Percentiles rank a stretch among this genome's conserved stretches.
These are phyloP conservation scores for Rhorus exstirpatorius DNA, from an alignment of 2,888 invertebrate species.

Conservation along the genomic window DNA sequence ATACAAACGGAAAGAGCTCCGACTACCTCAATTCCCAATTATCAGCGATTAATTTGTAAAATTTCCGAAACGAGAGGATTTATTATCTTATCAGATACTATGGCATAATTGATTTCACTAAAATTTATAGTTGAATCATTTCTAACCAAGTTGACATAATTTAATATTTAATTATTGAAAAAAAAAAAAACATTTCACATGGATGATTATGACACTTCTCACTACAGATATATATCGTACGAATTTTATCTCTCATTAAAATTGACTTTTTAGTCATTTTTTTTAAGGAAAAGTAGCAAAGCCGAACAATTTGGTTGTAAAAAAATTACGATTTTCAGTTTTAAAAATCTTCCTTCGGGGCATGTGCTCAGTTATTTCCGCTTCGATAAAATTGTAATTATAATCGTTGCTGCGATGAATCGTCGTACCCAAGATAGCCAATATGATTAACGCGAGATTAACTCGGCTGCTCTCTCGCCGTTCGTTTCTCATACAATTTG, in stretches of 20 bases:
- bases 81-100: constrained; percentile 4
- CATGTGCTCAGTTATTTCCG: constrained; percentile 6
- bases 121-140: too few species aligned
- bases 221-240: too few species aligned
- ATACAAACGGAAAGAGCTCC: neutral
- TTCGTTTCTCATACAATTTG: constrained; percentile 36
- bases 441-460: constrained; percentile 69
- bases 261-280: neutral
- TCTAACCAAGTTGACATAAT: too few species aligned
- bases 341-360: neutral
- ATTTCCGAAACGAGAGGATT: constrained; percentile 17
- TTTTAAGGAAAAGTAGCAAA: neutral
- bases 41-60: constrained; percentile 8
- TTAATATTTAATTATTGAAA: too few species aligned
- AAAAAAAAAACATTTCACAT: too few species aligned
- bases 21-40: constrained; percentile 24
- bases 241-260: neutral
- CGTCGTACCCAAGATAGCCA: constrained; percentile 48
- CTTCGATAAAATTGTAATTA: constrained; percentile 68
- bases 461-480: neutral
- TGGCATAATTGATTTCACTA: too few species aligned
- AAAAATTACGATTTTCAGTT: too few species aligned
- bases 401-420: constrained; percentile 53
- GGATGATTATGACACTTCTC: too few species aligned
- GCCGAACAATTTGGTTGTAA: too few species aligned